A percentile compares a stretch with the other conserved stretches of the same genome.
Evolutionary conservation across 2,797 vertebrate genomes (phyloP).

Genomic region (Siniperca obscura): DNA sequence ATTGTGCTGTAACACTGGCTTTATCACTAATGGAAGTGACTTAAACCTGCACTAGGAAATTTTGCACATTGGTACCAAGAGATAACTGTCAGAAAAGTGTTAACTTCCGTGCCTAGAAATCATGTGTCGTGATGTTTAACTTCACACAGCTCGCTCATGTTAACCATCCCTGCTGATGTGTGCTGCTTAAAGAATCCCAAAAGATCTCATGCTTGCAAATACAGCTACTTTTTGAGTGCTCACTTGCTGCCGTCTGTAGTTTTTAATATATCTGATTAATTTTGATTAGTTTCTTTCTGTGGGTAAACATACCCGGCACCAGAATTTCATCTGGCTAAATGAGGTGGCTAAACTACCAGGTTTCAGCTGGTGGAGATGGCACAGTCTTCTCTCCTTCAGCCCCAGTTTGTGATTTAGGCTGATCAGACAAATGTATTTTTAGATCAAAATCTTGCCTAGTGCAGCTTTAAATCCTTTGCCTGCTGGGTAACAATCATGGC

Average conservation of each 20-base stretch:
- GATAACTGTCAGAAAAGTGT: not conserved
- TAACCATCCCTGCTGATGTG: constrained; percentile 2
- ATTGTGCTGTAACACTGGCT: constrained; percentile 28
- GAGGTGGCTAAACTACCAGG: not conserved
- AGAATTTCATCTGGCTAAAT: constrained; percentile 7
- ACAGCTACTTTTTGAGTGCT: not conserved
- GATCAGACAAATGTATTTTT: constrained; percentile 67
- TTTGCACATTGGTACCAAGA: not conserved
- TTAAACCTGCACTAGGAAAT: constrained; percentile 29
- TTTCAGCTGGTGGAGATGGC: constrained; percentile 26
- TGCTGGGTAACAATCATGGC: constrained; percentile 43
- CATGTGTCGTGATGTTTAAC: not conserved
- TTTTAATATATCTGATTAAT: constrained; percentile 22
- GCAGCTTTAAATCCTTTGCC: constrained; percentile 64
- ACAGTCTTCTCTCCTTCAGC: constrained; percentile 22
- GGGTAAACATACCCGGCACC: not conserved
- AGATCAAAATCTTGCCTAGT: constrained; percentile 56
- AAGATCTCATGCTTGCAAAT: not conserved
- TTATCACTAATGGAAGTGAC: constrained; percentile 33
- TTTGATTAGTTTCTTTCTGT: constrained; percentile 1
- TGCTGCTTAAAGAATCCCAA: constrained; percentile 8
- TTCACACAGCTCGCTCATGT: not conserved
- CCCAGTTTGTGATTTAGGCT: constrained; percentile 55
- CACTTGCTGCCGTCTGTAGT: not conserved
- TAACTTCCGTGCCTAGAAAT: not conserved